Conservation (phyloP, 2,888 invertebrate species). For the Linnaemya vulpina region DNA sequence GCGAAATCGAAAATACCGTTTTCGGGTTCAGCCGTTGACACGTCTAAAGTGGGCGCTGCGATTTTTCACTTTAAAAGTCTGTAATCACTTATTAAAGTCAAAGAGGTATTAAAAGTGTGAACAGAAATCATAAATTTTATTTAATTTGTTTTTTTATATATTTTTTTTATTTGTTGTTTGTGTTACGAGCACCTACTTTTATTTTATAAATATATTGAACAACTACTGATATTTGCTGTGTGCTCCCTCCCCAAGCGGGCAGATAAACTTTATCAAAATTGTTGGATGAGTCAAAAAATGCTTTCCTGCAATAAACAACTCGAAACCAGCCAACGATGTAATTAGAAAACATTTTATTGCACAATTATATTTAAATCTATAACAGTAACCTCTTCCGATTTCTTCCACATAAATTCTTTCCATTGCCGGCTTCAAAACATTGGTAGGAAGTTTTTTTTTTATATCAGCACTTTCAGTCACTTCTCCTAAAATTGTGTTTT, state of each 20-base stretch:
- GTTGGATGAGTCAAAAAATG: constrained; percentile 23
- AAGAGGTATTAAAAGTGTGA: constrained; percentile 78
- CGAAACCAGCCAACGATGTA: too few relatives aligned
- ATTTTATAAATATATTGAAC: constrained; percentile 32
- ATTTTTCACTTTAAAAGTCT: constrained; percentile 77
- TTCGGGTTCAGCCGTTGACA: constrained; percentile 47
- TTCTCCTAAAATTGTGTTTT: too few relatives aligned
- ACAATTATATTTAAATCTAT: too few relatives aligned
- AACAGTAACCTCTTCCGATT: too few relatives aligned
- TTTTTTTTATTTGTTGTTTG: constrained; percentile 31
- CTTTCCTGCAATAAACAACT: background rate
- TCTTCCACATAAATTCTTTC: too few relatives aligned
- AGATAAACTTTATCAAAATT: constrained; percentile 34
- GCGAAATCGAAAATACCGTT: background rate
- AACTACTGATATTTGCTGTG: constrained; percentile 59
- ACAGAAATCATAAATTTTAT: constrained; percentile 72
- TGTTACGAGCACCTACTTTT: constrained; percentile 33
- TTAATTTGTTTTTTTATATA: constrained; percentile 20
- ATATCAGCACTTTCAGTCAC: too few relatives aligned
- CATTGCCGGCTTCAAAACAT: too few relatives aligned
- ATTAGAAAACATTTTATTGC: too few relatives aligned
- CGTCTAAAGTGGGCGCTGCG: constrained; percentile 75
- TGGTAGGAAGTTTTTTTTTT: too few relatives aligned
- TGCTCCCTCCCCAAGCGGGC: constrained; percentile 39
- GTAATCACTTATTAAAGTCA: constrained; percentile 81